Evolutionary conservation across 2,113 vertebrate species (phyloP).

Genomic region (Ursus arctos): DNA sequence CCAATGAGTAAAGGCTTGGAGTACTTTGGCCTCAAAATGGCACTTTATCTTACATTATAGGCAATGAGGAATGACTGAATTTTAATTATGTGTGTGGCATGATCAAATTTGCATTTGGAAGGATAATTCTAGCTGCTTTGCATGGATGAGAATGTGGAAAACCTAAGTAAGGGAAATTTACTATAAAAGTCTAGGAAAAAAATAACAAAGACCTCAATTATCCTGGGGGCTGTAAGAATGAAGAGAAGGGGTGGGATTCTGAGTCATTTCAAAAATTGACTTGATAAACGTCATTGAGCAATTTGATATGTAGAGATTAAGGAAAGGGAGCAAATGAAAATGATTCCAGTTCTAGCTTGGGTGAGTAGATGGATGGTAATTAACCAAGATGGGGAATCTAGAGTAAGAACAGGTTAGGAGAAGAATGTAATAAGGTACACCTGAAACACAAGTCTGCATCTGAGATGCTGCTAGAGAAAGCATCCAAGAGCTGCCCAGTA

Average conservation of each 20-base stretch:
- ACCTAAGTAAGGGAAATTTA: background rate
- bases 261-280: background rate
- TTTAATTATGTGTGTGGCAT: background rate
- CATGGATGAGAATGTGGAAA: background rate
- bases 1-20: background rate
- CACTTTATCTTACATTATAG: background rate
- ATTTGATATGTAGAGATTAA: conserved; percentile 11
- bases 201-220: background rate
- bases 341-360: background rate
- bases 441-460: background rate
- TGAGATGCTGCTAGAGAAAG: background rate
- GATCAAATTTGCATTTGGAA: conserved; percentile 43
- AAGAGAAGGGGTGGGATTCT: background rate
- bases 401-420: background rate
- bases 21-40: background rate
- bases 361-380: background rate
- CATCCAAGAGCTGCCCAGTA: background rate
- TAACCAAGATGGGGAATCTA: background rate
- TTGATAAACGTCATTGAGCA: background rate
- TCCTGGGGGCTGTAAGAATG: background rate
- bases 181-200: background rate
- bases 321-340: conserved; percentile 14
- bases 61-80: background rate
- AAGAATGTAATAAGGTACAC: background rate
- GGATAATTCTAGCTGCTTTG: background rate